Base-by-base conservation (phyloP, 2,797 vertebrate genomes). In the Urosaurus nigricauda region DNA sequence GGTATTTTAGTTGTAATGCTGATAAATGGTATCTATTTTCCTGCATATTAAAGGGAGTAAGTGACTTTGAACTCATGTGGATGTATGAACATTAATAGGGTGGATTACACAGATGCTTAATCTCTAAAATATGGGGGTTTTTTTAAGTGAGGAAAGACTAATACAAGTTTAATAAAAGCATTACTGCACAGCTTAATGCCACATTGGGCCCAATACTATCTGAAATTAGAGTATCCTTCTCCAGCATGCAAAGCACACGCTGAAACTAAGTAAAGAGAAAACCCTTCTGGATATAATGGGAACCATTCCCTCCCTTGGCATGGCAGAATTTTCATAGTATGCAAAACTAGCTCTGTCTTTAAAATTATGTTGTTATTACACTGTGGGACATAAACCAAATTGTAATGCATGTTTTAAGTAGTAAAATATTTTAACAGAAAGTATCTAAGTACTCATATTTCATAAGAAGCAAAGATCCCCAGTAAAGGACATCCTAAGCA, bases 31-130 rank as follows among this genome's bases (percentile, higher is more conserved):
- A 83, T 68, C 63, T 90, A 88, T 81, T 86, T 88, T 84, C 29
- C 47, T 88, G 71, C 83, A 85, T 82, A 74, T 35, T 79, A 83
- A 85, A 75, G 73, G 58, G 73, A 40, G 87, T 79, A 68, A 89
- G 84, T 92, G 56, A 89, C 82, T 88, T 13, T 83, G 78, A 93
- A 75, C 37, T 90, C 47, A 32, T 68, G 11, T 60, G 63, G 80
- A 84, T 37, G 58, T 43, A 43, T 43, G 43, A 43, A 51, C 47
- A 51, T 51, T 51, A 51, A 11, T 51, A 9, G 11, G 47, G 47
- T 8, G 8, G 47, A 11, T 51, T 51, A 51, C 47, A 51, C 7
- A 51, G 47, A 43, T 43, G 78, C 29, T 73, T 70, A 65, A 63
- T 24, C 7, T 53, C 83, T 56, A 75, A 79, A 4, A 29, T 56